Conservation (phyloP, 2,888 invertebrate species). For the Dorcus hopei region DNA sequence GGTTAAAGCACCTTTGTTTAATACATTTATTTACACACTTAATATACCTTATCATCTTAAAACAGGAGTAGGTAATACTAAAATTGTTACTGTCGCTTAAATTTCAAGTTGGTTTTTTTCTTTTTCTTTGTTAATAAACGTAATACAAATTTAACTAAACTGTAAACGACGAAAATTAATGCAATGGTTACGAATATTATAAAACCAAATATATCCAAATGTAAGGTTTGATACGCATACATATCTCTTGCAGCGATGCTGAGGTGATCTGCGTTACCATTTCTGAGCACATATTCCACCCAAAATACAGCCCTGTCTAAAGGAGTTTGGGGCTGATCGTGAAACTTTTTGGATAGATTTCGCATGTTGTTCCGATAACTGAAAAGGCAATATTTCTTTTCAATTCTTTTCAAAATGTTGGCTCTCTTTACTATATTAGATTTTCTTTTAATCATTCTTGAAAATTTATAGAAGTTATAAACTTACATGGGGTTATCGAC, state of each 20-base stretch:
- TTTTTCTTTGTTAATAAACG: no score
- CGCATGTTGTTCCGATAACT: constrained; percentile 24
- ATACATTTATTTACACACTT: no score
- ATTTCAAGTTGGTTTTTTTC: no score
- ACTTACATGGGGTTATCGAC: constrained; percentile 18
- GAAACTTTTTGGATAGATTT: constrained; percentile 21
- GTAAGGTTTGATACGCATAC: constrained; percentile 15
- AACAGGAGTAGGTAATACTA: neutral
- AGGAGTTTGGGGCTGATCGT: constrained; percentile 25
- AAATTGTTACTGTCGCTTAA: neutral
- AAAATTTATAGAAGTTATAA: constrained; percentile 8
- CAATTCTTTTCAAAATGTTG: neutral
- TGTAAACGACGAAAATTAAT: no score
- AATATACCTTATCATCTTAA: neutral
- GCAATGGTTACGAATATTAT: neutral
- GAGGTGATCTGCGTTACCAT: constrained; percentile 22
- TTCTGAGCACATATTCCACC: constrained; percentile 26
- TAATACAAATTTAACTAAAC: no score
- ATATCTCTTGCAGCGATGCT: constrained; percentile 20
- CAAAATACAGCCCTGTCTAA: constrained; percentile 25
- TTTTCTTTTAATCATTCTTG: constrained; percentile 16
- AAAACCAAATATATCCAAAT: neutral
- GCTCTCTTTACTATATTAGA: constrained; percentile 22
- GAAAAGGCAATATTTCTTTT: neutral
- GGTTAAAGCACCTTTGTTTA: no score